Conservation (phyloP, 2,888 invertebrate species). For the Pyrrhosoma nymphula region DNA sequence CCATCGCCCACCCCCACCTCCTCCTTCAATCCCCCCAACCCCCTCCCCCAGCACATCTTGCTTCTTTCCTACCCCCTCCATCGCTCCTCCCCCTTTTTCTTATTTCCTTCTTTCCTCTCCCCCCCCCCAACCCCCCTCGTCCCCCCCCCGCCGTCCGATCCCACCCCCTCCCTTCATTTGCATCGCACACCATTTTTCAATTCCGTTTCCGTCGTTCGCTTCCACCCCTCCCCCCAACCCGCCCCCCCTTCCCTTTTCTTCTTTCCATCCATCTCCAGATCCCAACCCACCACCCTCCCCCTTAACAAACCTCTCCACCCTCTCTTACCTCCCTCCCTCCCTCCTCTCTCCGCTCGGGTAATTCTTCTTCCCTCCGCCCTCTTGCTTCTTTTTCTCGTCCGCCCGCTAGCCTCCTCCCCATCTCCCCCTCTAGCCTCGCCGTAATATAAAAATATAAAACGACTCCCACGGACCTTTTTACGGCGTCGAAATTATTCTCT, state of each 20-base stretch:
- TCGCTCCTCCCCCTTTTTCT: background rate
- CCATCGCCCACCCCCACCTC: slow-evolving; percentile 17
- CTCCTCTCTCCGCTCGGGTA: background rate
- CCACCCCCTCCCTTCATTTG: slow-evolving; percentile 24
- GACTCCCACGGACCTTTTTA: slow-evolving; percentile 24
- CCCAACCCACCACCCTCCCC: background rate
- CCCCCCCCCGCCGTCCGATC: background rate
- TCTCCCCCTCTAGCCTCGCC: background rate
- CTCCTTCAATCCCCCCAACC: background rate
- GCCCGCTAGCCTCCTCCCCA: background rate
- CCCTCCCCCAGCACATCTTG: background rate
- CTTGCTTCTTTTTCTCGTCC: background rate
- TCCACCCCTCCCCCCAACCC: background rate
- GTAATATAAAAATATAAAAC: slow-evolving; percentile 30
- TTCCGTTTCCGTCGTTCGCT: slow-evolving; percentile 9
- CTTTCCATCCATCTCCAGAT: background rate
- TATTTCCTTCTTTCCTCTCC: slow-evolving; percentile 2
- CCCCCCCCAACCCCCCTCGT: background rate
- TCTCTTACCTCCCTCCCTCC: background rate
- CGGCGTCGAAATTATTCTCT: slow-evolving; percentile 18
- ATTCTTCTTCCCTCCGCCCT: background rate
- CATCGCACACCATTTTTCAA: slow-evolving; percentile 66
- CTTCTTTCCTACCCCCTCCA: slow-evolving; percentile 8
- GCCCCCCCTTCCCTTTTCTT: background rate
- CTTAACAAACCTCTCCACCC: background rate